Conservation (phyloP, 2,113 vertebrate species). For the Crotalus viridis region DNA sequence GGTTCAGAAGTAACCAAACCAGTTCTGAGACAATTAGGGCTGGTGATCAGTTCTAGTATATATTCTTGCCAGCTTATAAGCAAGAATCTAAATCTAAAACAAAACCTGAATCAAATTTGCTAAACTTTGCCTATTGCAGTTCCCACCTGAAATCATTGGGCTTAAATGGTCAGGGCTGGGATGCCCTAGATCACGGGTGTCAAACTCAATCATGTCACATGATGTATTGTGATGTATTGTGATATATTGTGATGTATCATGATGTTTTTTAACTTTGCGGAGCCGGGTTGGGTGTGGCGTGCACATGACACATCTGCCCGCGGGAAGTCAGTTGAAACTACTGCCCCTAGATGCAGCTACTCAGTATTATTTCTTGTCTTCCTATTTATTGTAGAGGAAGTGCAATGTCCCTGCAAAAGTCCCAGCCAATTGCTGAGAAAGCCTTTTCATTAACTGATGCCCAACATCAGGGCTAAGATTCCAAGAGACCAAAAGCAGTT, state of each 20-base stretch:
- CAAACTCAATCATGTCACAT: too few relatives aligned
- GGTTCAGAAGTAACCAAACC: not conserved
- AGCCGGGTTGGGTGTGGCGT: too few relatives aligned
- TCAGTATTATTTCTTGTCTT: not conserved
- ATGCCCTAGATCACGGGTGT: not conserved
- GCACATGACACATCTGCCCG: too few relatives aligned
- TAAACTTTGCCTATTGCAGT: not conserved
- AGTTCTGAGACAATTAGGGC: not conserved
- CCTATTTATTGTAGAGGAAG: not conserved
- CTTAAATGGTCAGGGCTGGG: not conserved
- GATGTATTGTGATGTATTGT: too few relatives aligned
- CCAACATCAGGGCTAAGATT: not conserved
- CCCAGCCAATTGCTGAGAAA: not conserved
- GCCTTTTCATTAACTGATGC: not conserved
- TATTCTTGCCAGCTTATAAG: not conserved
- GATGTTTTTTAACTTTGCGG: too few relatives aligned
- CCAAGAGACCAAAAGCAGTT: not conserved
- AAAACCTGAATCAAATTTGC: too few relatives aligned
- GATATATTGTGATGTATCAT: too few relatives aligned
- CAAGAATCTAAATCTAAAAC: too few relatives aligned
- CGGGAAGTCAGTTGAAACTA: too few relatives aligned
- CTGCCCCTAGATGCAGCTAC: not conserved
- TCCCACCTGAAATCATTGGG: not conserved
- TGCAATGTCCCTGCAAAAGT: not conserved
- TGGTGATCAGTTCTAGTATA: not conserved